Conservation (phyloP, 1,140 invertebrate genomes). For the Polypedilum pembai region DNA sequence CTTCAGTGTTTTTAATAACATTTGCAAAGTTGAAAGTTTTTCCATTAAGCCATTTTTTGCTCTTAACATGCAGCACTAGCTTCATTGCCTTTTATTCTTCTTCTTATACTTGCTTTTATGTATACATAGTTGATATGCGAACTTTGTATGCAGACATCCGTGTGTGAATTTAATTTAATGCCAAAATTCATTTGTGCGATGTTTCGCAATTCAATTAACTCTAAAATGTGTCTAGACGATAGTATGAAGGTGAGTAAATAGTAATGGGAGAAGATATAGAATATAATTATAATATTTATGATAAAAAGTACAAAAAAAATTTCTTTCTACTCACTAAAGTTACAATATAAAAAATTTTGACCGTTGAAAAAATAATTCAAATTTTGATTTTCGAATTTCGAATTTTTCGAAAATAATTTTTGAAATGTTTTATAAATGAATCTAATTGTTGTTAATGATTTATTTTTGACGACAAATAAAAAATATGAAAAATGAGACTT, state of each 20-base stretch:
- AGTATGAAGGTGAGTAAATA: not conserved
- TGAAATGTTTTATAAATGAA: too few species aligned
- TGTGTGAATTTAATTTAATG: not conserved
- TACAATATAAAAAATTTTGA: too few species aligned
- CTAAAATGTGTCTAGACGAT: not conserved
- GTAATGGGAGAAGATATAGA: not conserved
- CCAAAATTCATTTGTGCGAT: not conserved
- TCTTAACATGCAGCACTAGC: not conserved
- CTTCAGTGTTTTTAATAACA: conserved; percentile 18
- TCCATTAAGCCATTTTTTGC: conserved; percentile 4
- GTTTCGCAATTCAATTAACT: conserved; percentile 13
- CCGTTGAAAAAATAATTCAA: too few species aligned
- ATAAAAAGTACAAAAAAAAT: too few species aligned
- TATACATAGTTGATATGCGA: too few species aligned
- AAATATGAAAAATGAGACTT: not conserved
- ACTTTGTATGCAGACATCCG: too few species aligned
- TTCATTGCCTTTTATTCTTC: not conserved
- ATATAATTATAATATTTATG: not conserved
- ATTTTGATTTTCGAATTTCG: too few species aligned
- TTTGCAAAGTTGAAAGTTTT: conserved; percentile 4
- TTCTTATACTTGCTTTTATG: not conserved
- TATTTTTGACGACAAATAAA: too few species aligned
- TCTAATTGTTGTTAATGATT: too few species aligned
- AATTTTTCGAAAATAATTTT: too few species aligned
- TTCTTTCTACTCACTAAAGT: too few species aligned